Percentiles rank a stretch among this genome's conserved stretches.
Evolutionary conservation across 2,797 vertebrate genomes (phyloP).

Genomic region (Molossus alvarezi): DNA sequence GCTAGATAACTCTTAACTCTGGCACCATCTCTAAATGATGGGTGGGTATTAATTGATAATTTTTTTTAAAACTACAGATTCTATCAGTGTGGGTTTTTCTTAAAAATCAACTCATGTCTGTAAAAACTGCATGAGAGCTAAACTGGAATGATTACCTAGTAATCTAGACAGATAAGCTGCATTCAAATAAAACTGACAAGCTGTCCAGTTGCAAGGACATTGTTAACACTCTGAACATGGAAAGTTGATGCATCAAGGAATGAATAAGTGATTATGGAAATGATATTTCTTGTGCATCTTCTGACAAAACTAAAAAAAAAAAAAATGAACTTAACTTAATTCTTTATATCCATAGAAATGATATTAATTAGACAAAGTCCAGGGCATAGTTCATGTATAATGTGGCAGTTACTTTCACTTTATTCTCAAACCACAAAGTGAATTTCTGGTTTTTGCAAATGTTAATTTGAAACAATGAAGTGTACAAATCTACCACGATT

Average conservation of each 20-base stretch:
- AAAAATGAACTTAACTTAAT: not conserved
- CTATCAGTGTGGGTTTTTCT: not conserved
- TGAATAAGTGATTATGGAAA: not conserved
- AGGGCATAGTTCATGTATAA: not conserved
- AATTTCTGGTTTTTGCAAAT: conserved; percentile 16
- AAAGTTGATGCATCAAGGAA: not conserved
- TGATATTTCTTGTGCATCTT: not conserved
- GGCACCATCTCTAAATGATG: not conserved
- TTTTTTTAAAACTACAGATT: not conserved
- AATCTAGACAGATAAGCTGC: not conserved
- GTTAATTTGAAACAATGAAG: conserved; percentile 13
- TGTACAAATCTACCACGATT: not conserved
- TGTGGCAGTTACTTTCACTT: conserved; percentile 16
- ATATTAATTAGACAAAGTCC: conserved; percentile 28
- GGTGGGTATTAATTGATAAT: conserved; percentile 6
- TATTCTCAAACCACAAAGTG: not conserved
- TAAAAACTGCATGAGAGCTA: not conserved
- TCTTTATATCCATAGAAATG: not conserved
- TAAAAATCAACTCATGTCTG: not conserved
- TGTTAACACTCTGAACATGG: not conserved
- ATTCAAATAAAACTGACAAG: not conserved
- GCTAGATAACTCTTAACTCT: conserved; percentile 18
- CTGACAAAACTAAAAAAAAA: conserved; percentile 32
- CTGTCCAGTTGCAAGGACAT: not conserved
- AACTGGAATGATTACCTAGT: not conserved